Evolutionary conservation across 2,113 vertebrate genomes (phyloP), one percentile per base, ranked within the genome.

Genomic region (Syrrhaptes paradoxus): DNA sequence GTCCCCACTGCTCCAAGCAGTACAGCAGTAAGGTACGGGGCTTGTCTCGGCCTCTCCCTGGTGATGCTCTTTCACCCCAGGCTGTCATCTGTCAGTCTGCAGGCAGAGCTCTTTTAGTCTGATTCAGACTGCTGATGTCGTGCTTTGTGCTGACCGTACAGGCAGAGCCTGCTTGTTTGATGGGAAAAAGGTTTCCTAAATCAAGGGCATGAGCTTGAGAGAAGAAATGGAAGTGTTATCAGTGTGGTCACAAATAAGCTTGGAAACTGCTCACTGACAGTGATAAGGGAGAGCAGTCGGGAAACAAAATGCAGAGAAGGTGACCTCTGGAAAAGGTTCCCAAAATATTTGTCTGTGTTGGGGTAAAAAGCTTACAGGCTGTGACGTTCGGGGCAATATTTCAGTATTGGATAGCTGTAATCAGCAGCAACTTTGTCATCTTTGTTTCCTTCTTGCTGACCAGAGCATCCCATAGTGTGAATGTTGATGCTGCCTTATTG

Each of bases 1-100:
- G 99, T 74, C 99, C 99, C 2, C 99, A 99, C 97, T 99, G 99
- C 63, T 99, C 99, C 97, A 99, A 99, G 90, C 99, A 99, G 96
- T 99, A 99, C 95, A 99, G 99, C 97, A 99, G 99, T 94, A 99
- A 99, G 99, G 99, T 99, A 94, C 1, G 5, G 45, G 79, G 34
- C 3, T 14, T n/a, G 21, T 61, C 17, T 71, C 21, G 26, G 15
- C 58, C 18, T 57, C 28, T 85, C 24, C 17, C 29, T 22, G 16
- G 21, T 4, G 34, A 43, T 66, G 34, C 11, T 59, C 36, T 58
- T 59, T n/a, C 26, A 13, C 20, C 25, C 17, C 3, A 2, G 17
- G 85, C 59, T 79, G 58, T 59, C 62, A 43, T 22, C 29, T 68
- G 17, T 79, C 73, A 18, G 12, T 79, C 52, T 0, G 3, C 17